Evolutionary conservation across 2,113 vertebrate species (phyloP), one percentile per base, ranked within the genome.

Genomic region (Euleptes europaea): DNA sequence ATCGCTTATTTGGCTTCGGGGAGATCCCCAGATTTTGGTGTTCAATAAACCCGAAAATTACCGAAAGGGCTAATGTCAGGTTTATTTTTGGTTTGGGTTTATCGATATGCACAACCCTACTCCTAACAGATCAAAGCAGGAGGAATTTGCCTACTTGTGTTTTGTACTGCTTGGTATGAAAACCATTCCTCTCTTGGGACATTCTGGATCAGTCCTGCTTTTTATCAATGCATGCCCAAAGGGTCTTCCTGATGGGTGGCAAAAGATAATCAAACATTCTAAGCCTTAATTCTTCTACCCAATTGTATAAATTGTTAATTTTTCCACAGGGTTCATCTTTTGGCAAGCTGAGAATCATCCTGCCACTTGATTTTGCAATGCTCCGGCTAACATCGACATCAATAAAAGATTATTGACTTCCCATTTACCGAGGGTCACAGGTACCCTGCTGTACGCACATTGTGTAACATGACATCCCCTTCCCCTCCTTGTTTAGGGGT

Each of bases 401-500:
- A 63, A 67, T 86, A 17, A 84, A 85, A 85, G 77, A 85, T 85
- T 63, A 92, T 81, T 87, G 84, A 69, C 19, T 89, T 42, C 33
- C 71, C 42, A 0, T 86, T 92, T 89, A 91, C 26, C 14, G 26
- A 38, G 63, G 82, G 33, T 1, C 6, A 67, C 38, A 69, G 77
- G 67, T 82, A 44, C 2, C 9, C 17, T 33, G 35, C 79, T 88
- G 80, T 70, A 70, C 14, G 21, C n/a, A 35, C 35, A 2, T 35
- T 8, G 76, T 87, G 57, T 28, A 51, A 21, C 86, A 63, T 60
- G 8, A 23, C 38, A 63, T 80, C 79, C 80, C n/a, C 70, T 85
- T 84, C 81, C 84, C 90, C 77, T 88, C 90, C 81, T 88, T 88
- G 54, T 88, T 88, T 88, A 88, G 75, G 71, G 89, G 77, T 88